Evolutionary conservation across 2,797 vertebrate genomes (phyloP).

Genomic region (Melanotaenia boesemani): DNA sequence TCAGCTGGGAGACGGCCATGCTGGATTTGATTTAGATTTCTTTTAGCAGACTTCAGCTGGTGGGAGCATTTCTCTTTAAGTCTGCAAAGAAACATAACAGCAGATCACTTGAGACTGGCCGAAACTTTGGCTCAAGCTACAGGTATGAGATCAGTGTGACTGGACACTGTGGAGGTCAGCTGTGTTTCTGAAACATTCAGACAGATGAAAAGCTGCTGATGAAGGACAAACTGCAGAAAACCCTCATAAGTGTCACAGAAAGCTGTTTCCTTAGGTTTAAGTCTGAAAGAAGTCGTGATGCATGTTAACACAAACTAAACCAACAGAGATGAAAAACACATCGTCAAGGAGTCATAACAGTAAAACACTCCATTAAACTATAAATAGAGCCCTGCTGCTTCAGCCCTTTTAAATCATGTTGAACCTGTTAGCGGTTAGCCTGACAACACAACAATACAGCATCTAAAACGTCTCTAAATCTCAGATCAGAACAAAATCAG

Average conservation of each 20-base stretch:
- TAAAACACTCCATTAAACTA: conserved; percentile 1
- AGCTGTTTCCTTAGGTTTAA: neutral
- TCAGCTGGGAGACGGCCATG: conserved; percentile 51
- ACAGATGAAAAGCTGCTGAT: neutral
- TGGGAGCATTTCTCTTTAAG: neutral
- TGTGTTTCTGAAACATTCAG: conserved; percentile 32
- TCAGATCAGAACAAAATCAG: no score
- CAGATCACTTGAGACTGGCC: conserved; percentile 4
- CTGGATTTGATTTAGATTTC: neutral
- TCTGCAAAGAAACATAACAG: neutral
- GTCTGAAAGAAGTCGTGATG: neutral
- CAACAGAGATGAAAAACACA: neutral
- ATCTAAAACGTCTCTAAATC: no score
- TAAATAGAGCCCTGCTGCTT: neutral
- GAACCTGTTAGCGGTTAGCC: no score
- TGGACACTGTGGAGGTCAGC: conserved; percentile 9
- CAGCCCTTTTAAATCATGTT: neutral
- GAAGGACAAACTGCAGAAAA: neutral
- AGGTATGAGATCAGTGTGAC: neutral
- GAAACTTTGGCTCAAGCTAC: conserved; percentile 3
- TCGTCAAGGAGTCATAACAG: neutral
- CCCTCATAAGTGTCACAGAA: neutral
- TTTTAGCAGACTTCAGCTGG: no score
- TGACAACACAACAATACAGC: no score
- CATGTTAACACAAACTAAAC: neutral